Conservation (phyloP, 1,140 invertebrate genomes). For the Araneus ventricosus region DNA sequence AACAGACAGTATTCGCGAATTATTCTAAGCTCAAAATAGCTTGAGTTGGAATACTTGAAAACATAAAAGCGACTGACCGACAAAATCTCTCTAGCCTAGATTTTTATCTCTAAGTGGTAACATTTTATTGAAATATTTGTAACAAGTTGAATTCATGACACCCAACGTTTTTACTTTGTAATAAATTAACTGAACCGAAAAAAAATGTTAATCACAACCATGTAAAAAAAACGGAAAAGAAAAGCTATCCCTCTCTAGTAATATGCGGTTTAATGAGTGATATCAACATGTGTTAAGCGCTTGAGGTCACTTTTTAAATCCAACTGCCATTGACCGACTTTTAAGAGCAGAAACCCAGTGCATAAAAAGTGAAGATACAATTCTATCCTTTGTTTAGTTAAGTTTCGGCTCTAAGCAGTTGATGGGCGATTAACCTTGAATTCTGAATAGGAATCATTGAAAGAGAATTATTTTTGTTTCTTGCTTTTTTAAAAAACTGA, state of each 20-base stretch:
- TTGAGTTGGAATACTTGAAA: no score
- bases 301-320: not conserved
- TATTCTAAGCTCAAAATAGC: no score
- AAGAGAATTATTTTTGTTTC: not conserved
- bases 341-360: not conserved
- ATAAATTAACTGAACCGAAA: not conserved
- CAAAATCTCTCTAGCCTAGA: no score
- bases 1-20: no score
- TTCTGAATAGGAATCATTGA: conserved; percentile 22
- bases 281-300: not conserved
- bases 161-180: not conserved
- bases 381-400: not conserved
- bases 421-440: conserved; percentile 4
- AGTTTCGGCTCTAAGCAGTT: not conserved
- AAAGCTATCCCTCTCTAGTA: not conserved
- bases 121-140: not conserved
- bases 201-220: not conserved
- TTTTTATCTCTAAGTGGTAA: no score
- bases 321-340: not conserved
- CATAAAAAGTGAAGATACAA: not conserved
- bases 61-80: no score
- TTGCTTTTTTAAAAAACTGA: not conserved
- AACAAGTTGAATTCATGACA: not conserved
- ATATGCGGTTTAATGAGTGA: not conserved
- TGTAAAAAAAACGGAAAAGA: not conserved